Percentiles rank a stretch among this genome's conserved stretches.
Conservation (phyloP, 2,888 invertebrate genomes). For the Hybos culiciformis region DNA sequence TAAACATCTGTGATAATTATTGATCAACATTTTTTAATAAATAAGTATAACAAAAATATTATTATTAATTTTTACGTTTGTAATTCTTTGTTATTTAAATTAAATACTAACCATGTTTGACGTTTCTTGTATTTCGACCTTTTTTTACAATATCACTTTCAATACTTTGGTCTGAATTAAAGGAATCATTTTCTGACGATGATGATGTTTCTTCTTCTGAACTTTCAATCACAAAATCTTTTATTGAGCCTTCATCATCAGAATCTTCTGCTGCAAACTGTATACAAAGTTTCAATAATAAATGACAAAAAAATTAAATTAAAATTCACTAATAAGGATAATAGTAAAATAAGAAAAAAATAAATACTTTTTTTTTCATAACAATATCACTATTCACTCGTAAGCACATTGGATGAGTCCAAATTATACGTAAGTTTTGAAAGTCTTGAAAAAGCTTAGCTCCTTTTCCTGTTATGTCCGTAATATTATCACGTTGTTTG, state of each 20-base stretch:
- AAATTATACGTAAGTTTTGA: conserved; percentile 62
- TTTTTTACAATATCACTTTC: neutral
- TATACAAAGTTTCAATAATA: conserved; percentile 12
- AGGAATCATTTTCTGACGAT: conserved; percentile 13
- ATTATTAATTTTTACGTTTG: too few relatives aligned
- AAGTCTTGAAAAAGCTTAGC: conserved; percentile 56
- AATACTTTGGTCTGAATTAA: conserved; percentile 15
- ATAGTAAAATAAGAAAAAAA: too few relatives aligned
- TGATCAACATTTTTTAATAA: too few relatives aligned
- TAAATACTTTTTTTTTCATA: conserved; percentile 40
- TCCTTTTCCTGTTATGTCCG: conserved; percentile 29
- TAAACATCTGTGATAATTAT: too few relatives aligned
- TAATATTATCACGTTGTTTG: conserved; percentile 21
- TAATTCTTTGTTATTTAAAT: too few relatives aligned
- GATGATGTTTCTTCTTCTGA: conserved; percentile 28
- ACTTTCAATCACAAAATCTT: conserved; percentile 55
- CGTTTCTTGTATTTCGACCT: conserved; percentile 8
- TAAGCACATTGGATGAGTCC: conserved; percentile 71
- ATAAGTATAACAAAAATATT: too few relatives aligned
- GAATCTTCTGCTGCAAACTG: conserved; percentile 39
- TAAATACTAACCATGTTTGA: too few relatives aligned
- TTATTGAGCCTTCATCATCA: conserved; percentile 57
- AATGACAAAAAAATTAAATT: too few relatives aligned
- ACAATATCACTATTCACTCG: conserved; percentile 46
- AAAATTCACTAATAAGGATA: too few relatives aligned